These are phyloP conservation scores for Axis porcinus DNA, from an alignment of 2,113 vertebrate genomes.

Conservation along the genomic window DNA sequence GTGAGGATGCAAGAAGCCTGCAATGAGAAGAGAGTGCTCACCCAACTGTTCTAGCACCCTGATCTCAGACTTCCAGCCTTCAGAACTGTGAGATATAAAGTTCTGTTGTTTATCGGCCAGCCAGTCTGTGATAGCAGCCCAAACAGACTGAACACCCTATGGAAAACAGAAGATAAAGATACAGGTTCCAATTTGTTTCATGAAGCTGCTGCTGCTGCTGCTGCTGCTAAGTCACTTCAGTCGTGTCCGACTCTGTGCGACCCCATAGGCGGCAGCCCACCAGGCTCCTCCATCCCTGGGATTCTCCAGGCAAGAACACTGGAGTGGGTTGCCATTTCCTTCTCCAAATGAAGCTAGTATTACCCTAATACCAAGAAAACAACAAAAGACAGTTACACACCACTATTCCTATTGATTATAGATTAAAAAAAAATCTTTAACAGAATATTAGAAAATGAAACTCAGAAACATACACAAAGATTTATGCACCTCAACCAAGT, in stretches of 20 bases:
- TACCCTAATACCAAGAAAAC: neutral
- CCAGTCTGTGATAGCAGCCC: neutral
- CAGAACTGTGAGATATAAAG: neutral
- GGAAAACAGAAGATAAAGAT: neutral
- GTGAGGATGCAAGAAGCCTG: neutral
- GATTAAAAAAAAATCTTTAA: neutral
- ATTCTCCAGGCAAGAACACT: neutral
- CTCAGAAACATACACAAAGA: neutral
- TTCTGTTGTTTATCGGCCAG: neutral
- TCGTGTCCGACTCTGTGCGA: rapidly evolving
- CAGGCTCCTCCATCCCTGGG: neutral
- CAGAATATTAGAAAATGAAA: neutral
- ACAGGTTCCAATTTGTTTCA: neutral
- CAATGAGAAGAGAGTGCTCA: neutral
- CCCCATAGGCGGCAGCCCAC: neutral
- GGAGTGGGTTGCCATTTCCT: neutral
- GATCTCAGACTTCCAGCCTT: neutral
- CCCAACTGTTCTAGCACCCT: neutral
- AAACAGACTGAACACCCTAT: neutral
- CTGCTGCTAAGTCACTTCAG: neutral
- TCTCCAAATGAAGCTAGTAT: neutral
- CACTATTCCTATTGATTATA: neutral
- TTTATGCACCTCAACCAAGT: neutral
- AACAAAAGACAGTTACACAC: neutral
- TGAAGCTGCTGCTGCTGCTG: neutral